Evolutionary conservation across 2,888 invertebrate species (phyloP), one percentile per base, ranked within the genome.

Genomic region (Entomobrya proxima): DNA sequence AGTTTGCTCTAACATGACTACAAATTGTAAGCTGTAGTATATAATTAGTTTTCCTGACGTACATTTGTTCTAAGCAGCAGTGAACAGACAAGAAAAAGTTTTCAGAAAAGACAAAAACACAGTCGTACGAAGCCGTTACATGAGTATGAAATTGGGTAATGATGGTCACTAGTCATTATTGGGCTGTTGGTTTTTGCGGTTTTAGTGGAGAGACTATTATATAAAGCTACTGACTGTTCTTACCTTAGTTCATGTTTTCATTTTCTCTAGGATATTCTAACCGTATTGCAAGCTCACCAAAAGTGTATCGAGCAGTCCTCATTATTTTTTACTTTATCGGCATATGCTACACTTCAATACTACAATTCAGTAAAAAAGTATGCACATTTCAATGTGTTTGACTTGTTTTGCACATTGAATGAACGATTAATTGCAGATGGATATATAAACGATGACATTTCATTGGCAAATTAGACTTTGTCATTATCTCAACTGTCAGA

Each of bases 181-280:
- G 72, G 72, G 6, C 32, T 72, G 72, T 72, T 44, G 72, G 72
- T 44, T 72, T 72, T 72, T 72, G 72, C 9, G 72, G 72, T 72
- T 72, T 69, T 72, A 1, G 32, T 30, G n/a, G 15, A 0, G 44
- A 21, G 21, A 18, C 24, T n/a, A 13, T 13, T 47, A 4, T n/a
- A 47, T n/a, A 47, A n/a, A 35, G 61, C 21, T 55, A 55, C 2
- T 55, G 7, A 50, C n/a, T 18, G 11, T 18, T 1, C n/a, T n/a
- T 69, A n/a, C 32, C 44, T n/a, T n/a, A n/a, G n/a, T n/a, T n/a
- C 13, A 47, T 2, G 15, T 21, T 27, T 67, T 47, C 47, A 44
- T 30, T 72, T 30, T 47, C 47, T 24, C 40, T n/a, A n/a, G n/a
- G n/a, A n/a, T n/a, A 50, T 72, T n/a, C 32, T 9, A 15, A 32